A percentile compares a stretch with the other conserved stretches of the same genome.
Evolutionary conservation across 2,888 invertebrate genomes (phyloP).

Genomic region (Tachina fera): DNA sequence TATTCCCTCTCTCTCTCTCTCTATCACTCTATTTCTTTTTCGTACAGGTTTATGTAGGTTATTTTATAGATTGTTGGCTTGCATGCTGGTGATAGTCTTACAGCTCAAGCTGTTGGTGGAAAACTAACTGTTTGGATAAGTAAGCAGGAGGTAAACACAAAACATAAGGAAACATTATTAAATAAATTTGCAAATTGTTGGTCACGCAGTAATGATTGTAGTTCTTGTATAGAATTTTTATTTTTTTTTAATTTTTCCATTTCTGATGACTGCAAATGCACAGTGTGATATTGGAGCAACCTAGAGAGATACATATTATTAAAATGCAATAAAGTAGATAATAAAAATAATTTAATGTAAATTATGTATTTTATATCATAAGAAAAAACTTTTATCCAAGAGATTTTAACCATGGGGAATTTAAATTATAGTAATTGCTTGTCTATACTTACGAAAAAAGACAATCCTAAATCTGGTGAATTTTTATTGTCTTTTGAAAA

Average conservation of each 20-base stretch:
- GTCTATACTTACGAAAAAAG: too few species aligned
- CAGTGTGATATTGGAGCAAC: neutral
- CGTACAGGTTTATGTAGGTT: constrained; percentile 17
- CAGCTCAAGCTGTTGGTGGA: constrained; percentile 26
- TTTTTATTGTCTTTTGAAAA: too few species aligned
- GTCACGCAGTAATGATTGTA: constrained; percentile 62
- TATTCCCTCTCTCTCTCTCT: neutral
- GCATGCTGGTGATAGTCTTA: constrained; percentile 17
- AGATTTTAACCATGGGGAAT: too few species aligned
- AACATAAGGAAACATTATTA: constrained; percentile 54
- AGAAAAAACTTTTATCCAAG: too few species aligned
- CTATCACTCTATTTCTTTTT: neutral
- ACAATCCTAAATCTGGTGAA: too few species aligned
- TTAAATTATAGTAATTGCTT: too few species aligned
- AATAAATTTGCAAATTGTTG: constrained; percentile 68
- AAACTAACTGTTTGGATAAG: constrained; percentile 6
- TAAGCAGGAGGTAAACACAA: constrained; percentile 48
- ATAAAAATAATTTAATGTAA: too few species aligned
- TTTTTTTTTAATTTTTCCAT: constrained; percentile 11
- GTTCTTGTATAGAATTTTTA: constrained; percentile 8
- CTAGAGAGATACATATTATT: neutral
- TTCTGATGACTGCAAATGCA: neutral
- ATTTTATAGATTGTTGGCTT: constrained; percentile 11
- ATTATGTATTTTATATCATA: too few species aligned
- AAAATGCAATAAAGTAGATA: too few species aligned